Base-by-base conservation (phyloP, 1,140 invertebrate species). In the Apocrypta bakeri region DNA sequence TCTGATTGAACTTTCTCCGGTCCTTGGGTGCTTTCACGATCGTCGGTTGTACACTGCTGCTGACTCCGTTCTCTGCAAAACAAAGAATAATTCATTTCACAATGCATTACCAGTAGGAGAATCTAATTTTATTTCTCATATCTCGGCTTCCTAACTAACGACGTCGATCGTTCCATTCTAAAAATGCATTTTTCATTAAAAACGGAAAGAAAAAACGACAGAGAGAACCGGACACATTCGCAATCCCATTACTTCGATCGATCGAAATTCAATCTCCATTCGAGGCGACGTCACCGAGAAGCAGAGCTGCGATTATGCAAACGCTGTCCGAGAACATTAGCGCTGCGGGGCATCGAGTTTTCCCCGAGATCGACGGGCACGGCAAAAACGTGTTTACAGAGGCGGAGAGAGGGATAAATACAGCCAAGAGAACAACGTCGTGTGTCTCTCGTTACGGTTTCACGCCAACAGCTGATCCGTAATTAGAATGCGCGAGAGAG, bases 1-100 rank as follows among this genome's bases (percentile, higher is more conserved):
- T 94, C 84, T 94, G 93, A 84, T 94, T 94, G 83, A 93, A 92
- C 91, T 93, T 94, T 90, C 92, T 93, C 87, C 92, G 93, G 87
- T 95, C 94, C 87, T 93, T 94, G 27, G 93, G 88, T 25, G 93
- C 93, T 87, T 92, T 93, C 71, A 93, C 92, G 74, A 94, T 91
- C 40, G 92, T 92, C 25, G 93, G 92, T 66, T 90, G 88, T 29
- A 80, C 85, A 29, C 77, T 84, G 25, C 79, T 84, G 29, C 85
- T 86, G 9, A 87, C 82, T 25, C 89, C 90, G 83, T 92, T 92
- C 88, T 93, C 92, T 93, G 87, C 0, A 89, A 91, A 27, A 85
- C 84, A 87, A 69, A 84, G 61, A 37, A 79, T 79, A 74, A 74
- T 27, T 73, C 21, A 4, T 48, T 2, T 48, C 14, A n/a, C n/a